Conservation (phyloP, 2,113 vertebrate species). For the Cyprinodon variegatus region DNA sequence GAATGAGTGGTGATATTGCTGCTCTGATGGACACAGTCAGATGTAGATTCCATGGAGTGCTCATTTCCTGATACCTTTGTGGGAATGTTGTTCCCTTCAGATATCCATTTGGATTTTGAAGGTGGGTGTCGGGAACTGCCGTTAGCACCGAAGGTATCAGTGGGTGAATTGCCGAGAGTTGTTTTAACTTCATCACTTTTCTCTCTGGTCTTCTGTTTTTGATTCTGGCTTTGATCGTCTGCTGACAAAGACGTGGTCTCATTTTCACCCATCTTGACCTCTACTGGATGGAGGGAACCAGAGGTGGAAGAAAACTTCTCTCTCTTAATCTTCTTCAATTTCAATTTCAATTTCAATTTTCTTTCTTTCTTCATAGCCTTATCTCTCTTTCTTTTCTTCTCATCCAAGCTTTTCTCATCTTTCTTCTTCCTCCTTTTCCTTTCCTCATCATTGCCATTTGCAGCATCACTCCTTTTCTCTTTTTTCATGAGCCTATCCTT, state of each 20-base stretch:
- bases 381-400: slow-evolving; percentile 65
- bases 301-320: slow-evolving; percentile 27
- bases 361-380: slow-evolving; percentile 53
- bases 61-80: slow-evolving; percentile 17
- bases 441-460: slow-evolving; percentile 45
- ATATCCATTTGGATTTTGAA: slow-evolving; percentile 30
- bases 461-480: slow-evolving; percentile 48
- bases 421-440: slow-evolving; percentile 70
- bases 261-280: slow-evolving; percentile 28
- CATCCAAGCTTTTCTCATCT: slow-evolving; percentile 50
- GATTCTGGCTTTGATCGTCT: slow-evolving; percentile 16
- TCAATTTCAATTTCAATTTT: slow-evolving; percentile 37
- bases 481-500: slow-evolving; percentile 60
- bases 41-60: background rate
- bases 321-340: slow-evolving; percentile 19
- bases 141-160: slow-evolving; percentile 21
- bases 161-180: slow-evolving; percentile 10
- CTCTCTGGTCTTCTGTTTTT: slow-evolving; percentile 62
- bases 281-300: background rate
- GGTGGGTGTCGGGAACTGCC: slow-evolving; percentile 27
- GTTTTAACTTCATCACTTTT: slow-evolving; percentile 31
- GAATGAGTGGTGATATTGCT: slow-evolving; percentile 37
- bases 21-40: slow-evolving; percentile 27
- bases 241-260: slow-evolving; percentile 1
- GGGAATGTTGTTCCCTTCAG: slow-evolving; percentile 26